These are phyloP conservation scores for Erannis defoliaria DNA, from an alignment of 2,888 invertebrate genomes.

Conservation along the genomic window DNA sequence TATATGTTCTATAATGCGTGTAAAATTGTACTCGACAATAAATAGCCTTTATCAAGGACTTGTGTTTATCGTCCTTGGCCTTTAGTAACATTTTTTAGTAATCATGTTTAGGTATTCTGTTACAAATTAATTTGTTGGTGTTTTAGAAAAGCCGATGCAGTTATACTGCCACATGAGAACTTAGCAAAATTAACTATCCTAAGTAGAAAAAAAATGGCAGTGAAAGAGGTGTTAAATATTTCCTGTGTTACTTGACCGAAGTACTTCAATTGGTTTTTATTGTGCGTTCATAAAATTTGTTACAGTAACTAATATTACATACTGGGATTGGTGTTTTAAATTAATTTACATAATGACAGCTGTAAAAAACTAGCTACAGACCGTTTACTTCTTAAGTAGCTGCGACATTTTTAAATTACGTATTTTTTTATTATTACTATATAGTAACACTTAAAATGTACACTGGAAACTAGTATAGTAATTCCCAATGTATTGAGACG, in stretches of 20 bases:
- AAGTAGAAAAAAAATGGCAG: slow-evolving; percentile 11
- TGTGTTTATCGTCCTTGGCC: too few species aligned
- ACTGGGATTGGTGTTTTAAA: slow-evolving; percentile 9
- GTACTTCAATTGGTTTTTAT: slow-evolving; percentile 20
- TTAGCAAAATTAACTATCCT: background rate
- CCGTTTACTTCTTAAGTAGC: slow-evolving; percentile 43
- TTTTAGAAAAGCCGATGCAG: slow-evolving; percentile 8
- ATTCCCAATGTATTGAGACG: slow-evolving; percentile 53
- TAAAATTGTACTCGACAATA: slow-evolving; percentile 4
- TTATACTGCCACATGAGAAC: slow-evolving; percentile 8
- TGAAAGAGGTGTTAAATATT: background rate
- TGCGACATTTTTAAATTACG: slow-evolving; percentile 47
- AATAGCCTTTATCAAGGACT: too few species aligned
- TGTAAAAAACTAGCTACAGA: slow-evolving; percentile 28
- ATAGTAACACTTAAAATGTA: slow-evolving; percentile 62
- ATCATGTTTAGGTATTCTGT: background rate
- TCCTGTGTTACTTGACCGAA: background rate
- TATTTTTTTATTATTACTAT: slow-evolving; percentile 53
- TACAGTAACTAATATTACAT: slow-evolving; percentile 1
- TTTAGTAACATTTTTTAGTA: too few species aligned
- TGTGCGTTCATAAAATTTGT: slow-evolving; percentile 35
- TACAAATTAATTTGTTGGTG: background rate
- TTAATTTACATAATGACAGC: slow-evolving; percentile 34
- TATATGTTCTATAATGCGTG: slow-evolving; percentile 5
- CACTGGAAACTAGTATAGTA: slow-evolving; percentile 57